Evolutionary conservation across 30 jellyfish, hydroid and myxozoan species (phyloP), one percentile per base, ranked within the genome.

Genomic region (Hydra vulgaris): DNA sequence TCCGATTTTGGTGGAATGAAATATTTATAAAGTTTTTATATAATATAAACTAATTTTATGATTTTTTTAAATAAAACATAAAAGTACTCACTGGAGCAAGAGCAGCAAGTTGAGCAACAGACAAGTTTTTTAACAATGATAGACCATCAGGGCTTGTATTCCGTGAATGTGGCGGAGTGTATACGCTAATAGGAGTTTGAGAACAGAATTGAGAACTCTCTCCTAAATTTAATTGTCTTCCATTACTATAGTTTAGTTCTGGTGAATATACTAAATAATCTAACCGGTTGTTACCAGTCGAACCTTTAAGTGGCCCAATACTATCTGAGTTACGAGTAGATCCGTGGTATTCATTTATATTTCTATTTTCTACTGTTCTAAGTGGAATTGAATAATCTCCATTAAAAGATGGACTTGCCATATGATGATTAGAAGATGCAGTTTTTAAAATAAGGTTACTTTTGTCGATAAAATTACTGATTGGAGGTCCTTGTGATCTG

Each of bases 141-240:
- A 88, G 26, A 7, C 88, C 95, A 18, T 81, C 86, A 18, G 97
- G 97, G 72, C 97, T 89, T 25, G 95, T 80, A 15, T 88, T 74
- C 74, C 97, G 70, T 21, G 97, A 89, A 56, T 76, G 55, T 7
- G 97, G 97, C 0, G 97, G 97, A 17, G 95, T 80, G 22, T 84
- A 54, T 84, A 88, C 8, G 86, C 89, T 70, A 76, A 84, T 27
- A 88, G 22, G 26, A 78, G 82, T 55, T 27, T 81, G 54, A 55
- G 27, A 20, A 19, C 26, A 55, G 0, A 23, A 24, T 67, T 18
- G 78, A 16, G 20, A 40, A 70, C 17, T 66, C 40, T 78, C 81
- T 55, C 79, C 27, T 16, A 20, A 53, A 54, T 82, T 66, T 26
- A 53, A 19, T 73, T 88, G 53, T 25, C 89, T 55, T 71, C 71